These are phyloP conservation scores for Thereva nobilitata DNA, from an alignment of 2,888 invertebrate species.

Conservation along the genomic window DNA sequence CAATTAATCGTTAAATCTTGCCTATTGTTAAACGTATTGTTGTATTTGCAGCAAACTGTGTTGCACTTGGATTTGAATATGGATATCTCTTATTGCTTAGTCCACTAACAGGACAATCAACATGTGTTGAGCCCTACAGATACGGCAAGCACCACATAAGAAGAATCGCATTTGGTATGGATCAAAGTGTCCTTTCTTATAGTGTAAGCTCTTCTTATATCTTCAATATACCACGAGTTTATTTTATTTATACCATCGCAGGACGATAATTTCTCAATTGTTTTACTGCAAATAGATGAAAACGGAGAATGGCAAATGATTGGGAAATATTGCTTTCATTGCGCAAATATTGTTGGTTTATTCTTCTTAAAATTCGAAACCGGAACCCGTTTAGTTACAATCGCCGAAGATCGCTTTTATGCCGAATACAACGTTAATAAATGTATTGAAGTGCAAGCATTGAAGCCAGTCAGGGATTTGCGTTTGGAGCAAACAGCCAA, in stretches of 20 bases:
- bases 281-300: conserved; percentile 59
- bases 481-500: conserved; percentile 62
- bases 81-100: no score
- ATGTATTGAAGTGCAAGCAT: conserved; percentile 1
- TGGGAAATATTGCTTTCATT: conserved; percentile 68
- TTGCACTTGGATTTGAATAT: no score
- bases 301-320: conserved; percentile 60
- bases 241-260: conserved; percentile 48
- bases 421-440: conserved; percentile 34
- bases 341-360: conserved; percentile 62
- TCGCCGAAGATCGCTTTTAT: conserved; percentile 62
- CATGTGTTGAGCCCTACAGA: no score
- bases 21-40: no score
- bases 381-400: conserved; percentile 58
- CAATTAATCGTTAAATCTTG: no score
- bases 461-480: conserved; percentile 22
- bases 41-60: no score
- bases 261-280: conserved; percentile 62
- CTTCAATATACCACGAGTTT: no score
- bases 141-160: no score
- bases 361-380: conserved; percentile 61
- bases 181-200: no score
- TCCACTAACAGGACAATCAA: no score
- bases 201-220: no score
- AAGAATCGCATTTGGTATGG: no score